phyloP scores from a whole-genome alignment of 2,113 vertebrate genomes.

The Triplophysa tibetana region DNA sequence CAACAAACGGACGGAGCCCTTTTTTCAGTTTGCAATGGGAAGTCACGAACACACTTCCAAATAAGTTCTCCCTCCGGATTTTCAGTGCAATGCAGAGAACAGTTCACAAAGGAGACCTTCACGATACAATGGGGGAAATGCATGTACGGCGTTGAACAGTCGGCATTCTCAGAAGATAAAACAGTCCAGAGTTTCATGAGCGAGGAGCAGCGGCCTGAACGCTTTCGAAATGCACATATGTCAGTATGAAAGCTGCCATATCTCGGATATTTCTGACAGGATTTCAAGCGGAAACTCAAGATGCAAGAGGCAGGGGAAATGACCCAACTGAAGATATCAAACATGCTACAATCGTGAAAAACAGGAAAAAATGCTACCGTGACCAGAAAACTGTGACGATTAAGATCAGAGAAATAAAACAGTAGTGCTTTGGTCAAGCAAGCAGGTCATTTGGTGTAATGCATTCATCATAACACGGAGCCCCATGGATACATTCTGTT shows the following conservation, averaged over 20 bases:
- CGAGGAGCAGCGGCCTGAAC: constrained; percentile 62
- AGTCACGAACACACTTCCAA: constrained; percentile 51
- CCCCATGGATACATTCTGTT: constrained; percentile 69
- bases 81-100: constrained; percentile 48
- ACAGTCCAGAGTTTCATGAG: constrained; percentile 67
- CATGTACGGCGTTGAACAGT: constrained; percentile 63
- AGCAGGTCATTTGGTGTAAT: constrained; percentile 57
- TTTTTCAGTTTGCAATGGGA: constrained; percentile 56
- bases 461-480: constrained; percentile 45
- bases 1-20: constrained; percentile 52
- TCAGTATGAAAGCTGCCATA: constrained; percentile 50
- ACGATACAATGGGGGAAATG: constrained; percentile 39
- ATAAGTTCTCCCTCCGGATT: constrained; percentile 41
- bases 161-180: constrained; percentile 71
- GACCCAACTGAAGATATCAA: constrained; percentile 21
- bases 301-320: constrained; percentile 23
- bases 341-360: constrained; percentile 45
- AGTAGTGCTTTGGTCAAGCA: constrained; percentile 56
- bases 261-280: constrained; percentile 32
- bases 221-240: constrained; percentile 59
- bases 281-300: constrained; percentile 17
- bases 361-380: constrained; percentile 16
- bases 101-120: constrained; percentile 41
- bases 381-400: constrained; percentile 24
- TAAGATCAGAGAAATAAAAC: constrained; percentile 11